Conservation (phyloP, 2,888 invertebrate species). For the Anaspis maculata region DNA sequence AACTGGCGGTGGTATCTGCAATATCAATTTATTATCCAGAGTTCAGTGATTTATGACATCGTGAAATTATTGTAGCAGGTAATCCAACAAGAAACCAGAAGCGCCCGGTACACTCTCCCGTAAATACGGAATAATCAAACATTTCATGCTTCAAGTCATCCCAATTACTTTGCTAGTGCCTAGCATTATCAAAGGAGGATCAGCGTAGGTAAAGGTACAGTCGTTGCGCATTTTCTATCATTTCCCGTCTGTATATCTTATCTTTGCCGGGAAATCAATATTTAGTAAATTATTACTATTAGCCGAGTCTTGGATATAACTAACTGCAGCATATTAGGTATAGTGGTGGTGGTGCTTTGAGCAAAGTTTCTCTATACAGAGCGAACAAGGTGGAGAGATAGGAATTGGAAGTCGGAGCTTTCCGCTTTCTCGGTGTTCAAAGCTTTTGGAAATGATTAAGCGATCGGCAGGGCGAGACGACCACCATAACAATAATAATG, state of each 20-base stretch:
- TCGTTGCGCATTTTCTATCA: too few species aligned
- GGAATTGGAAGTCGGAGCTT: too few species aligned
- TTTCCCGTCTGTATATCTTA: background rate
- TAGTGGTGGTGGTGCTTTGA: too few species aligned
- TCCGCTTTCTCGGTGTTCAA: too few species aligned
- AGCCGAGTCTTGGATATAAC: too few species aligned
- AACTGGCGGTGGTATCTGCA: conserved; percentile 48
- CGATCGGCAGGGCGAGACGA: too few species aligned
- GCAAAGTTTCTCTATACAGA: too few species aligned
- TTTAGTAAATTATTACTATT: background rate
- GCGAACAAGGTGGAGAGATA: too few species aligned
- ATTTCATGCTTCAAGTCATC: conserved; percentile 11
- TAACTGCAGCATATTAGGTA: too few species aligned
- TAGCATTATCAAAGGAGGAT: background rate
- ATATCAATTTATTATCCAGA: conserved; percentile 20
- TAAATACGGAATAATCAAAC: conserved; percentile 16
- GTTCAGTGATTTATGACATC: conserved; percentile 19
- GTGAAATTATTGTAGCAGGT: conserved; percentile 12
- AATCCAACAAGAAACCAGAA: conserved; percentile 17
- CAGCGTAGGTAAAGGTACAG: too few species aligned
- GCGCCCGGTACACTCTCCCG: conserved; percentile 6
- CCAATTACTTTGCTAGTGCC: conserved; percentile 8
- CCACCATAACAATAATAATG: too few species aligned
- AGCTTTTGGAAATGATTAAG: too few species aligned
- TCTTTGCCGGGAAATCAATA: conserved; percentile 1